phyloP scores from a whole-genome alignment of 2,113 vertebrate species.

The Pygoscelis adeliae region DNA sequence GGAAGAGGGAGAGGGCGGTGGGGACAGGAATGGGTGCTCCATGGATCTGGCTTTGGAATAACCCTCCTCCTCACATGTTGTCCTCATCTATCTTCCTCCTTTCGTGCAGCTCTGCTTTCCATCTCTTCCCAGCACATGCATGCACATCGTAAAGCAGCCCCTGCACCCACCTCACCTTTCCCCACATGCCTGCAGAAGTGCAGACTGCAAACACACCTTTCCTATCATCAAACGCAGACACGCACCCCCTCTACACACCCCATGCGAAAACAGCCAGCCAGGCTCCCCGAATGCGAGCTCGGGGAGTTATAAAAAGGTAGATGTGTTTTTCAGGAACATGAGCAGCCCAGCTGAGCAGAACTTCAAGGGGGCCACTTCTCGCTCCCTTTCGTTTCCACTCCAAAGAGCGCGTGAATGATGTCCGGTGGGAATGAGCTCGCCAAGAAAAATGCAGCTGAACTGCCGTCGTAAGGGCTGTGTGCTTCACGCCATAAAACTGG shows the following conservation, averaged over 20 bases:
- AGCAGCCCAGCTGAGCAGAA: conserved; percentile 48
- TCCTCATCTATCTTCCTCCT: background rate
- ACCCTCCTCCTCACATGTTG: background rate
- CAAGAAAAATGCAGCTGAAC: conserved; percentile 65
- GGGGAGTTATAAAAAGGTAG: conserved; percentile 41
- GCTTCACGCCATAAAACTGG: background rate
- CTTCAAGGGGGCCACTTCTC: conserved; percentile 61
- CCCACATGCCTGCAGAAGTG: background rate
- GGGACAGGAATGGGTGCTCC: background rate
- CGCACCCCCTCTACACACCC: background rate
- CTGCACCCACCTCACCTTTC: background rate
- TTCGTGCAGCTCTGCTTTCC: background rate
- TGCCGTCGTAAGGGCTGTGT: background rate
- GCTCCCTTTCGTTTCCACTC: conserved; percentile 34
- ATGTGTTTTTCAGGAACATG: conserved; percentile 58
- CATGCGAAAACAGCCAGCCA: background rate
- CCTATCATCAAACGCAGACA: fast-evolving
- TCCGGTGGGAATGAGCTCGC: conserved; percentile 1
- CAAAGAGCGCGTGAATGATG: conserved; percentile 13
- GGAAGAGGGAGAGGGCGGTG: background rate
- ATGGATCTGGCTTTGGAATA: background rate
- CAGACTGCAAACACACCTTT: background rate
- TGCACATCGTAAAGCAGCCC: background rate
- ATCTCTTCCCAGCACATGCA: background rate
- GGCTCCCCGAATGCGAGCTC: background rate